phyloP scores from a whole-genome alignment of 2,113 vertebrate species.

The Equus quagga region DNA sequence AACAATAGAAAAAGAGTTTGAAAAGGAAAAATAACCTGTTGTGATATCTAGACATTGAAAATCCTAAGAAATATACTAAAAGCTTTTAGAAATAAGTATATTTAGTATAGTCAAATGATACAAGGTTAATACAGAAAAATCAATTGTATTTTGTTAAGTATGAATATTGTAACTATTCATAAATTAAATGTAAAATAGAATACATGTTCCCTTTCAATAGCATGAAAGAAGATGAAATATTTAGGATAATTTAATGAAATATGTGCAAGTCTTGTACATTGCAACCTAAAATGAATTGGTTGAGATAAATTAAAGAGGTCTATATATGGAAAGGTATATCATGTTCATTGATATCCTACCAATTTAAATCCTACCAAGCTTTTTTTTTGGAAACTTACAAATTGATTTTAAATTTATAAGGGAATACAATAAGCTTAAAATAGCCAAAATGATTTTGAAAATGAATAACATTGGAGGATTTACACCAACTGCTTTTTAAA shows the following conservation, averaged over 20 bases:
- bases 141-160: background rate
- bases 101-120: background rate
- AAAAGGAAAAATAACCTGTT: background rate
- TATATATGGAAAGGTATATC: background rate
- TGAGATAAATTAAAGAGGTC: background rate
- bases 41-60: background rate
- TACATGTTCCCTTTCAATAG: background rate
- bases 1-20: background rate
- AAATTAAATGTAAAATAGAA: background rate
- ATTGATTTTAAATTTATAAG: background rate
- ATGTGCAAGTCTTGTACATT: background rate
- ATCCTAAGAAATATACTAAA: background rate
- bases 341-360: background rate
- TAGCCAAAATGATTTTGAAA: background rate
- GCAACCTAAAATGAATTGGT: background rate
- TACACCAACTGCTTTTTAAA: background rate
- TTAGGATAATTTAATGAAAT: background rate
- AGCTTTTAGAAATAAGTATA: background rate
- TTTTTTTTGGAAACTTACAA: background rate
- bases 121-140: background rate
- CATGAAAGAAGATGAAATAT: background rate
- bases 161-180: background rate
- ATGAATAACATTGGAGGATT: background rate
- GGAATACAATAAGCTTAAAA: background rate
- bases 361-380: background rate